These are phyloP conservation scores for Heterocephalus glaber DNA, from an alignment of 2,113 vertebrate species.

Conservation along the genomic window DNA sequence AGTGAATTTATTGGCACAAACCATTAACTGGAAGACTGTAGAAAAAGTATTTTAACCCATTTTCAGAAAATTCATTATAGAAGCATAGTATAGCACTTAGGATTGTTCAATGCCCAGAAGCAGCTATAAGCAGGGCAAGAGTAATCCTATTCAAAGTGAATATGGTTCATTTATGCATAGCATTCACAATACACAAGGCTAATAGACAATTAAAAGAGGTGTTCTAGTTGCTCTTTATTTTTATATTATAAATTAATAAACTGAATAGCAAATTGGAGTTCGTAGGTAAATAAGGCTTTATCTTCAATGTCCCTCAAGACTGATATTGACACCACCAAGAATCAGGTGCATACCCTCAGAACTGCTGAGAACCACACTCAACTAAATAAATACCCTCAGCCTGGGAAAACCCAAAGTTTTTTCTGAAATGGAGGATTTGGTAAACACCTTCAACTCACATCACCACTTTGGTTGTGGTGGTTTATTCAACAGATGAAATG, in stretches of 20 bases:
- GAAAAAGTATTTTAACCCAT: conserved; percentile 65
- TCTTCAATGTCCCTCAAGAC: neutral
- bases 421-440: neutral
- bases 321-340: neutral
- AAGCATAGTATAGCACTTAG: conserved; percentile 11
- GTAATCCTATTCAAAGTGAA: neutral
- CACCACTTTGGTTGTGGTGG: neutral
- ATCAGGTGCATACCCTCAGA: neutral
- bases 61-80: conserved; percentile 64
- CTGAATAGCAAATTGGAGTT: conserved; percentile 12
- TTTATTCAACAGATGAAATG: neutral
- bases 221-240: neutral
- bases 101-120: conserved; percentile 32
- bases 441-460: neutral
- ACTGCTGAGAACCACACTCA: neutral
- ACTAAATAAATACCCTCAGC: conserved; percentile 19
- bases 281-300: conserved; percentile 18
- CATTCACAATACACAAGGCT: neutral
- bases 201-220: neutral
- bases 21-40: conserved; percentile 72
- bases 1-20: conserved; percentile 75
- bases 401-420: neutral
- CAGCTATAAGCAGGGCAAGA: conserved; percentile 38
- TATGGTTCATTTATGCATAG: conserved; percentile 8
- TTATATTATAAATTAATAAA: neutral